A percentile compares a stretch with the other conserved stretches of the same genome.
Evolutionary conservation across 1,140 invertebrate genomes (phyloP).

Genomic region (Sinonovacula constricta): DNA sequence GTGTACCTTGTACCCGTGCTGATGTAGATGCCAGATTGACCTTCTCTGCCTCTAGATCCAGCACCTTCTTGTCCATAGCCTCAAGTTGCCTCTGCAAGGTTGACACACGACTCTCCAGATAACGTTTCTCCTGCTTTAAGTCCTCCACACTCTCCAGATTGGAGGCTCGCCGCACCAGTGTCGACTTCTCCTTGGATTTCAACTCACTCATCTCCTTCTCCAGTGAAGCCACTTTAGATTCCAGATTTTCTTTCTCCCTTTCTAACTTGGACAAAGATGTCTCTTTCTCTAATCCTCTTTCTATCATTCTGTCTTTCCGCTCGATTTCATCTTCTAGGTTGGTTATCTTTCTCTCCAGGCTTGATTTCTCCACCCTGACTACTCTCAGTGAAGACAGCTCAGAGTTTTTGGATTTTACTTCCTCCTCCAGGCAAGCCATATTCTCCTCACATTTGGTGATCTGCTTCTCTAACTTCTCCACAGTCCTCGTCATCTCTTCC

Average conservation of each 20-base stretch:
- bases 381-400: slow-evolving; percentile 50
- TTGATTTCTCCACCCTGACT: slow-evolving; percentile 55
- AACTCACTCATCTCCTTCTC: slow-evolving; percentile 50
- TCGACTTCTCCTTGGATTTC: slow-evolving; percentile 29
- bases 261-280: slow-evolving; percentile 34
- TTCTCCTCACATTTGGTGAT: slow-evolving; percentile 78
- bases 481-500: slow-evolving; percentile 50
- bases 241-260: slow-evolving; percentile 51
- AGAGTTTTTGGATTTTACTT: slow-evolving; percentile 48
- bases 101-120: slow-evolving; percentile 73
- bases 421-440: slow-evolving; percentile 62
- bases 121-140: slow-evolving; percentile 69
- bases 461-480: slow-evolving; percentile 56
- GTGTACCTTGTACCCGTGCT: no score
- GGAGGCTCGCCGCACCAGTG: slow-evolving; percentile 1
- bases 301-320: slow-evolving; percentile 41
- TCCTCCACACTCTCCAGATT: slow-evolving; percentile 64
- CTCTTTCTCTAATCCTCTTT: slow-evolving; percentile 54
- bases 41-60: slow-evolving; percentile 52
- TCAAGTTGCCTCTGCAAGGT: slow-evolving; percentile 71
- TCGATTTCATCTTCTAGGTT: slow-evolving; percentile 47
- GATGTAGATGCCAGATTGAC: no score
- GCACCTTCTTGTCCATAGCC: slow-evolving; percentile 51
- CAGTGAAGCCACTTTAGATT: slow-evolving; percentile 11
- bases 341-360: slow-evolving; percentile 52